Evolutionary conservation across 2,113 vertebrate species (phyloP).

Genomic region (Reinhardtius hippoglossoides): DNA sequence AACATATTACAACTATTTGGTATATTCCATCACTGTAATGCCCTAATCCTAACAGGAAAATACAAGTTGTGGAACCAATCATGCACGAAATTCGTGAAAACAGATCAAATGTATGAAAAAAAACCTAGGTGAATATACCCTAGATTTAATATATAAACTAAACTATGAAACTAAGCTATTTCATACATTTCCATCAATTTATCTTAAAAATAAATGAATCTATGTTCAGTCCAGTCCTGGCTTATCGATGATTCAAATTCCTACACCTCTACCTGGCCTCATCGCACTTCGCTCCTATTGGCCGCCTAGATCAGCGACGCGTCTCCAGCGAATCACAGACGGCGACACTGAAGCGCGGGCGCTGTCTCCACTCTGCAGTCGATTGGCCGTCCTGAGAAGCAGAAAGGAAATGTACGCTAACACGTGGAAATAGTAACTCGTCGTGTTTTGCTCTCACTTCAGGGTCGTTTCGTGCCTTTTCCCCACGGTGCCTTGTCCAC

Average conservation of each 20-base stretch:
- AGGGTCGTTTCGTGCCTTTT: conserved; percentile 13
- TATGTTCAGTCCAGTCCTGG: no score
- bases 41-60: no score
- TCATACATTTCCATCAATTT: no score
- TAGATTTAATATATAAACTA: no score
- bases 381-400: conserved; percentile 51
- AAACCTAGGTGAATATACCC: no score
- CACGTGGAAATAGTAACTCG: conserved; percentile 69
- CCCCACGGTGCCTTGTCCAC: conserved; percentile 25
- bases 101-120: no score
- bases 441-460: conserved; percentile 4
- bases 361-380: neutral
- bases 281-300: conserved; percentile 30
- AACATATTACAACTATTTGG: no score
- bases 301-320: neutral
- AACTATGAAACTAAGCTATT: no score
- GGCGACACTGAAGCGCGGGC: neutral
- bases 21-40: no score
- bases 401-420: conserved; percentile 60
- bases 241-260: conserved; percentile 50
- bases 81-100: no score
- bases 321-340: conserved; percentile 42
- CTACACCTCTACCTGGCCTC: neutral
- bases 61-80: no score
- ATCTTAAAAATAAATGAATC: no score